phyloP scores from a whole-genome alignment of 2,797 vertebrate species.

The Hafferia zeledoni region DNA sequence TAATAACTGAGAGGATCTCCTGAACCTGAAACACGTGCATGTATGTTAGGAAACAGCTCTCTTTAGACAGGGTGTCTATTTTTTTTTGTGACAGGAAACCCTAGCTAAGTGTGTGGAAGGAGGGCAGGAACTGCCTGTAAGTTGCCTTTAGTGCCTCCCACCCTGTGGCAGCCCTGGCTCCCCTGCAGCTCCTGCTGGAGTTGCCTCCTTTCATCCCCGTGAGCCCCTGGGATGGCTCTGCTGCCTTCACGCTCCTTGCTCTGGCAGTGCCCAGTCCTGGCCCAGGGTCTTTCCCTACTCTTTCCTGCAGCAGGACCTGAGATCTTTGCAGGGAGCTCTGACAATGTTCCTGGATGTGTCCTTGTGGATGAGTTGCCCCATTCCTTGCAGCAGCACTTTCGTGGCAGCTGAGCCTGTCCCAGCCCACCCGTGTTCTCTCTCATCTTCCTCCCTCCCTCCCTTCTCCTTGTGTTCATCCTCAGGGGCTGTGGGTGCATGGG shows the following conservation, averaged over 20 bases:
- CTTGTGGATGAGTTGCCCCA: accelerated
- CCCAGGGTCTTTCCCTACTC: no score
- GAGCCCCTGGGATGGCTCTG: not conserved
- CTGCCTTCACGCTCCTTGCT: not conserved
- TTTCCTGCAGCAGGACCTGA: not conserved
- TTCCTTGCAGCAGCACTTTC: not conserved
- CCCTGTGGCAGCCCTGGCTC: no score
- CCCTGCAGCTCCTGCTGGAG: not conserved
- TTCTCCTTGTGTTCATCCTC: not conserved
- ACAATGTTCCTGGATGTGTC: accelerated
- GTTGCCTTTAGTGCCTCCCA: not conserved
- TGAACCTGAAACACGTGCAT: not conserved
- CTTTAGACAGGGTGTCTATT: not conserved
- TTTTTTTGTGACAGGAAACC: not conserved
- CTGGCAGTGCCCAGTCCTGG: not conserved
- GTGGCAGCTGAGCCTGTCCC: not conserved
- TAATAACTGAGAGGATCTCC: not conserved
- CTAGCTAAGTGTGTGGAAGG: not conserved
- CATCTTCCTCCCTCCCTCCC: not conserved
- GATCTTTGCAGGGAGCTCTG: not conserved
- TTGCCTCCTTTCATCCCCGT: accelerated
- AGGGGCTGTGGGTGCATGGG: not conserved
- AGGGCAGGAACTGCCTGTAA: not conserved
- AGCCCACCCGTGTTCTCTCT: accelerated
- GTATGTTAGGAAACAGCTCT: not conserved